A percentile compares a stretch with the other conserved stretches of the same genome.
These are phyloP conservation scores for Helicolenus hilgendorfi DNA, from an alignment of 2,797 vertebrate genomes.

Conservation along the genomic window DNA sequence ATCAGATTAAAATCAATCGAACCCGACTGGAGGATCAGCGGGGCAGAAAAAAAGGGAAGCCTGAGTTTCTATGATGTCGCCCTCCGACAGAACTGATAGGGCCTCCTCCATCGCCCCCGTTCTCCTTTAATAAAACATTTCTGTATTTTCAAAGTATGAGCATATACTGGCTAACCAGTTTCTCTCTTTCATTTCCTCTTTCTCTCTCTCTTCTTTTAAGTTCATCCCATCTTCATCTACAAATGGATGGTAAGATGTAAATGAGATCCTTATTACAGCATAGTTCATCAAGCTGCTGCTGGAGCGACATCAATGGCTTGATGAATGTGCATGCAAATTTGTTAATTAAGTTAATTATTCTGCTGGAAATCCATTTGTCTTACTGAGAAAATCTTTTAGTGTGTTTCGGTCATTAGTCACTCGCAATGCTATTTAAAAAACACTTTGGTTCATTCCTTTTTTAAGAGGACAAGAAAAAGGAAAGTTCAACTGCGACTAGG, in stretches of 20 bases:
- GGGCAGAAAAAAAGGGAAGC: no score
- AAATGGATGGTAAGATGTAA: conserved; percentile 97
- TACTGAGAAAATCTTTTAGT: conserved; percentile 95
- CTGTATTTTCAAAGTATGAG: neutral
- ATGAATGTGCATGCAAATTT: conserved; percentile 99
- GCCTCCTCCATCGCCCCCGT: neutral
- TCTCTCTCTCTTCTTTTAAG: conserved; percentile 15
- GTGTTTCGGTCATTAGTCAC: conserved; percentile 95
- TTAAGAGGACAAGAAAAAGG: neutral
- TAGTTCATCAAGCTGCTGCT: conserved; percentile 96
- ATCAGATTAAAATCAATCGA: no score
- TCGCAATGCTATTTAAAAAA: conserved; percentile 94
- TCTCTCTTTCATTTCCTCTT: neutral
- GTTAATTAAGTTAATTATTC: conserved; percentile 99
- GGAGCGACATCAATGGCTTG: conserved; percentile 98
- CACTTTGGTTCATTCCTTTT: conserved; percentile 93
- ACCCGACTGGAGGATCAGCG: no score
- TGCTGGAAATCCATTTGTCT: conserved; percentile 99
- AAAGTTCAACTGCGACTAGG: neutral
- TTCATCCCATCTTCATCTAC: conserved; percentile 75
- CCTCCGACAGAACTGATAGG: neutral
- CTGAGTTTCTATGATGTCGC: neutral
- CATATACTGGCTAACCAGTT: neutral
- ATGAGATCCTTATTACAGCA: conserved; percentile 98
- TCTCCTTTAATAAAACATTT: neutral